Percentiles rank a stretch among this genome's conserved stretches.
Conservation (phyloP, 1,140 invertebrate species). For the Trichoplusia ni region DNA sequence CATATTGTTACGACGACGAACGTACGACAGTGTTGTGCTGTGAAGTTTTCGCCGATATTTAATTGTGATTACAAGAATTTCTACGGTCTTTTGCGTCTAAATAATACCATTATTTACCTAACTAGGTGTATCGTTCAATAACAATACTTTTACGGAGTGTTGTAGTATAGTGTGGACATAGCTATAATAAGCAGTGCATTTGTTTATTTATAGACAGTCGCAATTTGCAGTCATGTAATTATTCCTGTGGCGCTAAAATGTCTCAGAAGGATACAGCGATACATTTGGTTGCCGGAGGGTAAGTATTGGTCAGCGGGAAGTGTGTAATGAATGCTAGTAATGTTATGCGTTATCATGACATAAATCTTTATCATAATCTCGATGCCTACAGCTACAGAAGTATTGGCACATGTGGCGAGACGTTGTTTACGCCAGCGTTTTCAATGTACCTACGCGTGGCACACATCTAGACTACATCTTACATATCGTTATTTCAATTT, state of each 20-base stretch:
- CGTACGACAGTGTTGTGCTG: constrained; percentile 37
- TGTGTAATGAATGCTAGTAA: constrained; percentile 21
- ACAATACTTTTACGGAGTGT: constrained; percentile 21
- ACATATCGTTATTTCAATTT: not conserved
- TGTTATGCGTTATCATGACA: constrained; percentile 33
- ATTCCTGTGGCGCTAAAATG: constrained; percentile 81
- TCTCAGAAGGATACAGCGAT: constrained; percentile 91
- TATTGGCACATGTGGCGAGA: constrained; percentile 47
- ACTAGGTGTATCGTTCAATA: constrained; percentile 2
- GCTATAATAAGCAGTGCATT: constrained; percentile 65
- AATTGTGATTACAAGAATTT: constrained; percentile 31
- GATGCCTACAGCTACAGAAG: constrained; percentile 17
- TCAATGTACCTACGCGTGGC: constrained; percentile 35
- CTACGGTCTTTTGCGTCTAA: constrained; percentile 5
- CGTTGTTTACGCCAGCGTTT: constrained; percentile 47
- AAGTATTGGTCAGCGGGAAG: constrained; percentile 65
- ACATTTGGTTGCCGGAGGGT: constrained; percentile 94
- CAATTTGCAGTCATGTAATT: constrained; percentile 78
- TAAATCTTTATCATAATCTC: constrained; percentile 34
- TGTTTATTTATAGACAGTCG: constrained; percentile 80
- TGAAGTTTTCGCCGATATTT: constrained; percentile 40
- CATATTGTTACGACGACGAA: constrained; percentile 48
- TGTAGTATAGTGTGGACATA: constrained; percentile 48
- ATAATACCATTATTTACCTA: constrained; percentile 14
- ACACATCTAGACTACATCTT: constrained; percentile 28